Base-by-base conservation (phyloP, 2,797 vertebrate species). In the Aulostomus chinensis region DNA sequence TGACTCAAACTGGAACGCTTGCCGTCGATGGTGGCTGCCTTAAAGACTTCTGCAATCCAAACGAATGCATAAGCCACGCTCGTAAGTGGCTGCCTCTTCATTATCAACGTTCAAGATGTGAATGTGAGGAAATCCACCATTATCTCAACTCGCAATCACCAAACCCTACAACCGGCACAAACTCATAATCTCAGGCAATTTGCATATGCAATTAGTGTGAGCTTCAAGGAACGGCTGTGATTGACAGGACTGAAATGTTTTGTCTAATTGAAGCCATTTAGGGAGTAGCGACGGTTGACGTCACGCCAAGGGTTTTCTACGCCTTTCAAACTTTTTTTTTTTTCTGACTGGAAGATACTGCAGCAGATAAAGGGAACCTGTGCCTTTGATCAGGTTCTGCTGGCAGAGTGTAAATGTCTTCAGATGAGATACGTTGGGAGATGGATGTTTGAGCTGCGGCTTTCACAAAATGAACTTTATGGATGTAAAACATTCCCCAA, bases 131-230 rank as follows among this genome's bases (percentile, higher is more conserved):
- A 81, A 83, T 80, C 59, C 52, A 42, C 78, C 65, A 65, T 75
- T 76, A 83, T 83, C 67, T 1, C 50, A 40, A 49, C 56, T 65
- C 15, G 42, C 76, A 86, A 84, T 85, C 85, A 85, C 52, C 67
- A 68, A 74, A 80, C 62, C 68, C 76, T 76, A 55, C 51, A 56
- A 60, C 43, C 34, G 55, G 24, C 47, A 57, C 65, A 62, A 65
- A 80, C 52, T 78, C 74, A 46, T 71, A 83, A 82, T 83, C 75
- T 78, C 2, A 8, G 29, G 43, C 36, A 72, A 86, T 88, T 83
- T 86, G 83, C 84, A 83, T 88, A 60, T 42, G 71, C 77, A 87
- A 88, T 86, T 81, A 89, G 72, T 38, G 53, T 60, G 21, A 49
- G 71, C 70, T 79, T 68, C 66, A 72, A 72, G 75, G 59, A 74